These are phyloP conservation scores for Gymnosoma rotundatum DNA, from an alignment of 2,888 invertebrate species.

Conservation along the genomic window DNA sequence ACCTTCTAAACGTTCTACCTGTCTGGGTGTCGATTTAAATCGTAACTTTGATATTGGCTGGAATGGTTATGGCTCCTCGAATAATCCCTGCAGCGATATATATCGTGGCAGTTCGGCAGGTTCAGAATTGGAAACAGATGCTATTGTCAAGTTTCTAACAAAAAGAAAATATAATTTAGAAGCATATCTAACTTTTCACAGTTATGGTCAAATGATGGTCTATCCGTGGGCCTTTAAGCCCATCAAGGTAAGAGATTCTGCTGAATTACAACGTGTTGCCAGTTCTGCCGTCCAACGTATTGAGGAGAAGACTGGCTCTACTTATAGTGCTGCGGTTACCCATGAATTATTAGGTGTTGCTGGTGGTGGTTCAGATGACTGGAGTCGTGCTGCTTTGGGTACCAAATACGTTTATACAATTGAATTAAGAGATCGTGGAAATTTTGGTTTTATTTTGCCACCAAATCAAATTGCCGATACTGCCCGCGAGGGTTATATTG, in stretches of 20 bases:
- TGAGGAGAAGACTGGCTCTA: conserved; percentile 75
- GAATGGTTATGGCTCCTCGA: conserved; percentile 87
- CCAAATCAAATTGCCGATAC: conserved; percentile 78
- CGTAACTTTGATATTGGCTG: conserved; percentile 94
- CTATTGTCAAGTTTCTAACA: conserved; percentile 84
- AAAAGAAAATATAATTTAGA: conserved; percentile 84
- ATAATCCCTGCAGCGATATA: conserved; percentile 89
- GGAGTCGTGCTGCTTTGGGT: conserved; percentile 77
- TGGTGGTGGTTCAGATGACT: conserved; percentile 81
- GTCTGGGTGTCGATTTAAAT: conserved; percentile 91
- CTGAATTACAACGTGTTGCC: conserved; percentile 76
- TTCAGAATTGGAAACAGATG: conserved; percentile 92
- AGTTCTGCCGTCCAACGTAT: conserved; percentile 77
- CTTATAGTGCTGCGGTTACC: conserved; percentile 77
- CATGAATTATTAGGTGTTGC: conserved; percentile 79
- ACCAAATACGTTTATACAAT: conserved; percentile 80
- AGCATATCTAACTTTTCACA: conserved; percentile 90
- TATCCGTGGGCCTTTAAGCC: conserved; percentile 81
- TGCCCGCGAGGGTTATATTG: conserved; percentile 77
- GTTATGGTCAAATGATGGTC: conserved; percentile 84
- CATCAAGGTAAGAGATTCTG: conserved; percentile 76
- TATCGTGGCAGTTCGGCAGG: conserved; percentile 89
- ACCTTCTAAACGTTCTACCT: conserved; percentile 81
- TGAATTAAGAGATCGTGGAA: conserved; percentile 79
- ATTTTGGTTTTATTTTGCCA: conserved; percentile 78